Conservation (phyloP, 2,113 vertebrate genomes). For the Sula dactylatra region DNA sequence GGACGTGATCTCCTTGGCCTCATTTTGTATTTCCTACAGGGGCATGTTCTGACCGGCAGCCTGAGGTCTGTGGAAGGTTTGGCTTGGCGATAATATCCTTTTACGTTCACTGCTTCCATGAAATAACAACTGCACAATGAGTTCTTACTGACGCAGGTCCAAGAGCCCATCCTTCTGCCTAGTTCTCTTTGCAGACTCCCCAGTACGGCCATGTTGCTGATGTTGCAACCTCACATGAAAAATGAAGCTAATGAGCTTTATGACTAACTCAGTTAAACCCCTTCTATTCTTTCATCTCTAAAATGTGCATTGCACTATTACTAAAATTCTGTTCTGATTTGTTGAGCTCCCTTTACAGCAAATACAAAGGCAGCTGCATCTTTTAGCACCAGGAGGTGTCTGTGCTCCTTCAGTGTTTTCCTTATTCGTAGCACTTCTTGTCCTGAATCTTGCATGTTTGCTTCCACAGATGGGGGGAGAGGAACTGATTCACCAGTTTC, state of each 20-base stretch:
- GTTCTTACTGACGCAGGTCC: not conserved
- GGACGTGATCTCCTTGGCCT: not conserved
- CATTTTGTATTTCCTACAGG: not conserved
- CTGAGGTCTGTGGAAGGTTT: not conserved
- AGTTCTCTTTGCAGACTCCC: not conserved
- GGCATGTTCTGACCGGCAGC: not conserved
- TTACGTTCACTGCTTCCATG: not conserved
- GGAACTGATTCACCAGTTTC: not conserved
- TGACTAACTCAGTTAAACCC: not conserved
- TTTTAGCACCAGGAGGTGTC: not conserved
- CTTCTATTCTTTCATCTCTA: not conserved
- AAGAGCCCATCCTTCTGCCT: not conserved
- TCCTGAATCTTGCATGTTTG: not conserved
- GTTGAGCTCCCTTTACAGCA: not conserved
- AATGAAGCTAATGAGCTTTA: not conserved
- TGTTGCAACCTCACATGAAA: not conserved
- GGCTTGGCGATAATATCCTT: not conserved
- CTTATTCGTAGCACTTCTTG: not conserved
- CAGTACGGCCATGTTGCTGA: rapidly evolving
- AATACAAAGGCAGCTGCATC: not conserved
- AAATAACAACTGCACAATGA: rapidly evolving
- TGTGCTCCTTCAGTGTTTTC: too few species aligned
- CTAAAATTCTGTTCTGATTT: not conserved
- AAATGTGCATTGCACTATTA: not conserved
- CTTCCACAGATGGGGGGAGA: not conserved